These are phyloP conservation scores for Empis livida DNA, from an alignment of 2,888 invertebrate genomes.

Conservation along the genomic window DNA sequence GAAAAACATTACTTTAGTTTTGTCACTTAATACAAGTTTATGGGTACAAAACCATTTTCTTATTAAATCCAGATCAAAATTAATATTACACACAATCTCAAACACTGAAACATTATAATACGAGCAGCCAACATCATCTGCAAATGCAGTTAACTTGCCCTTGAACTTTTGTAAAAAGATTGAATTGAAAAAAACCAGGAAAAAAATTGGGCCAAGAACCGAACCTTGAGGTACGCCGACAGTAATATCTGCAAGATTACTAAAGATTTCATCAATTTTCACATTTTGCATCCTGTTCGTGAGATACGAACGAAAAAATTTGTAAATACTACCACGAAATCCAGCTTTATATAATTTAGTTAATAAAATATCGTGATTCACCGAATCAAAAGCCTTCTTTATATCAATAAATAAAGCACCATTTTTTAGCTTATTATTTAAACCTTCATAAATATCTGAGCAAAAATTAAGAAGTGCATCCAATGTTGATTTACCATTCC, in stretches of 20 bases:
- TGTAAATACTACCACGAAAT: not conserved
- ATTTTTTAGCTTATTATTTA: not conserved
- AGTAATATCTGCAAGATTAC: not conserved
- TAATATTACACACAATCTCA: conserved; percentile 1
- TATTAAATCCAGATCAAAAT: not conserved
- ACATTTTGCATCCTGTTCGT: not conserved
- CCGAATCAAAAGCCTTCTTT: not conserved
- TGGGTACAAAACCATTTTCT: conserved; percentile 1
- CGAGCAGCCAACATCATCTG: conserved; percentile 1
- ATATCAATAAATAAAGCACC: no score
- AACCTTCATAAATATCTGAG: not conserved
- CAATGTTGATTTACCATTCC: not conserved
- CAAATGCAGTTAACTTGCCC: not conserved
- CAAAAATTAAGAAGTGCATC: not conserved
- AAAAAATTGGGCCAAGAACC: not conserved
- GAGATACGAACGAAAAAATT: not conserved
- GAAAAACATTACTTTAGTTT: conserved; percentile 2
- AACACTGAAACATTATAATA: not conserved
- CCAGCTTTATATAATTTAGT: not conserved
- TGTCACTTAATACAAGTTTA: not conserved
- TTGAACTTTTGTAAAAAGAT: not conserved
- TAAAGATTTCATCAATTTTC: not conserved
- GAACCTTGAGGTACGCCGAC: not conserved
- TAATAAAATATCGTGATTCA: not conserved
- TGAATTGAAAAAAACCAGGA: not conserved